Conservation (phyloP, 2,113 vertebrate genomes). For the Cyanistes caeruleus region DNA sequence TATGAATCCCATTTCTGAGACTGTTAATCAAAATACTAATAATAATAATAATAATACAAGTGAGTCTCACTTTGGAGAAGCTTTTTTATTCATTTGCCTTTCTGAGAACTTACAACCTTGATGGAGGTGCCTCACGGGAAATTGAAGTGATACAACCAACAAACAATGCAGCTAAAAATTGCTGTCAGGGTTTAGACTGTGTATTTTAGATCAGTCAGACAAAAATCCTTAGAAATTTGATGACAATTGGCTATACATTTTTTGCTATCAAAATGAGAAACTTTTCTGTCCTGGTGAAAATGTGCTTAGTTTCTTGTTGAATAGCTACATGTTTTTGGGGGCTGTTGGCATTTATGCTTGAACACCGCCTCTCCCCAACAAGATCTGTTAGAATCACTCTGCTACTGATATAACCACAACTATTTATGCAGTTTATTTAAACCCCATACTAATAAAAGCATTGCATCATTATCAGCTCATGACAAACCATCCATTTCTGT, state of each 20-base stretch:
- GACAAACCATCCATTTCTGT: neutral
- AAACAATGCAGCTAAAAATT: neutral
- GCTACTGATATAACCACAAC: neutral
- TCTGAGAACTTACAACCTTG: accelerated
- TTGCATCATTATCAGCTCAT: neutral
- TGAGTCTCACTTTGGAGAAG: neutral
- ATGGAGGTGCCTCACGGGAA: neutral
- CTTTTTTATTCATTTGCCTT: neutral
- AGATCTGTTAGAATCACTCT: neutral
- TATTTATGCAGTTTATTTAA: neutral
- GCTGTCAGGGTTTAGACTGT: neutral
- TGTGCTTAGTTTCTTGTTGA: neutral
- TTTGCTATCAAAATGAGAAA: neutral
- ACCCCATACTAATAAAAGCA: neutral
- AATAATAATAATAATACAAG: neutral
- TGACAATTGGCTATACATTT: neutral
- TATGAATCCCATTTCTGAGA: neutral
- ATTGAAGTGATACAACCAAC: neutral
- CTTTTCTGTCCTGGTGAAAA: neutral
- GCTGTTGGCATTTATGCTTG: neutral
- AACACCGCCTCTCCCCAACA: neutral
- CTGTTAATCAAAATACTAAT: neutral
- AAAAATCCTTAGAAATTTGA: neutral
- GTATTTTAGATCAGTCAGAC: neutral
- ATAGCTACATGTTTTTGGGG: neutral